These are phyloP conservation scores for Ceyx margarethae DNA, from an alignment of 2,113 vertebrate species.

Conservation along the genomic window DNA sequence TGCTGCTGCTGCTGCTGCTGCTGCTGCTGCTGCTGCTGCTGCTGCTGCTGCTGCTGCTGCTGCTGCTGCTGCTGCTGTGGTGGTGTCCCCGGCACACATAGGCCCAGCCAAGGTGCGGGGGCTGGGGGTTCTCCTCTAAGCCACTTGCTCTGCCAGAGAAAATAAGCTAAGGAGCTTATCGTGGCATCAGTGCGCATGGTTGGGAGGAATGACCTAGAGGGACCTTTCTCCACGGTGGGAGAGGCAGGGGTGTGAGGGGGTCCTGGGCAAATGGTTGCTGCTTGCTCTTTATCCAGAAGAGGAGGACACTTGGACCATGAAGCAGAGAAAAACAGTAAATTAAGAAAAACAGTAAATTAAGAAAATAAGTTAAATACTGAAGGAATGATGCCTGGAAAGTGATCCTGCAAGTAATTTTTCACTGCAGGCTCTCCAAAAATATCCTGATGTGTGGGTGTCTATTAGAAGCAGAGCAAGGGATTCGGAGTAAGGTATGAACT, in stretches of 20 bases:
- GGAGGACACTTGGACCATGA: background rate
- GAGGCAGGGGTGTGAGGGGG: background rate
- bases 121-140: slow-evolving; percentile 14
- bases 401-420: slow-evolving; percentile 7
- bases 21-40: background rate
- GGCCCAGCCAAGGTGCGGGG: background rate
- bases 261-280: background rate
- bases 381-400: background rate
- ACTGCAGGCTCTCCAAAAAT: slow-evolving; percentile 36
- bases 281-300: background rate
- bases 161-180: slow-evolving; percentile 55
- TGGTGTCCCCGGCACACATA: background rate
- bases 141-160: background rate
- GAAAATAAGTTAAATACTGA: background rate
- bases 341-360: background rate
- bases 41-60: background rate
- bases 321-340: background rate
- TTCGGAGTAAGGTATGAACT: slow-evolving; percentile 36
- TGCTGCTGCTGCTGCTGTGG: background rate
- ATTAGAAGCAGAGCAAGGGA: slow-evolving; percentile 31
- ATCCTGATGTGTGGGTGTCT: slow-evolving; percentile 36
- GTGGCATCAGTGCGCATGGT: background rate
- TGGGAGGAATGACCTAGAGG: background rate
- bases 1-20: background rate
- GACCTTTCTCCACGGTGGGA: background rate